Conservation (phyloP, 2,113 vertebrate species). For the Ivindomyrus marchei region DNA sequence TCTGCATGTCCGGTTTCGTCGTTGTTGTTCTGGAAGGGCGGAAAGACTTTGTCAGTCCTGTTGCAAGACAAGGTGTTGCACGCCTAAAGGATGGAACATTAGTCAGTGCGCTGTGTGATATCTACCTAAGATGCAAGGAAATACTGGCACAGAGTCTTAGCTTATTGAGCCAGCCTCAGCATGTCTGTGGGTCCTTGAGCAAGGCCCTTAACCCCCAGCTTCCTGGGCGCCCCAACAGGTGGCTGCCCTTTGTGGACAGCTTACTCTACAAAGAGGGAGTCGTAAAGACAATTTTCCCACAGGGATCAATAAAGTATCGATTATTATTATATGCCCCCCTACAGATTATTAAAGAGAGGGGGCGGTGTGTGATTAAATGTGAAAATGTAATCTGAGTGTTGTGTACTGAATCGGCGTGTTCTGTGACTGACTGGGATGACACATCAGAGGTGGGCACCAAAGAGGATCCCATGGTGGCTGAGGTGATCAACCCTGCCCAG, state of each 20-base stretch:
- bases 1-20: neutral
- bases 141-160: neutral
- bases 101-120: neutral
- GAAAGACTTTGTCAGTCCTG: neutral
- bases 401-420: neutral
- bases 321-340: neutral
- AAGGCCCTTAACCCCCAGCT: no score
- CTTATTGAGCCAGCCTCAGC: neutral
- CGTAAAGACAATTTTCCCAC: no score
- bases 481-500: slow-evolving; percentile 72
- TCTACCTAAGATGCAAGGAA: neutral
- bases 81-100: neutral
- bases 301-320: no score
- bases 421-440: neutral
- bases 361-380: neutral
- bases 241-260: no score
- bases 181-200: no score
- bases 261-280: no score
- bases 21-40: neutral
- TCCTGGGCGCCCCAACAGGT: no score
- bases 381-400: neutral
- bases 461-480: slow-evolving; percentile 72
- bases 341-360: neutral
- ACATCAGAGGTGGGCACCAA: slow-evolving; percentile 74
- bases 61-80: neutral